Conservation (phyloP, 2,113 vertebrate genomes). For the Desmodus rotundus region DNA sequence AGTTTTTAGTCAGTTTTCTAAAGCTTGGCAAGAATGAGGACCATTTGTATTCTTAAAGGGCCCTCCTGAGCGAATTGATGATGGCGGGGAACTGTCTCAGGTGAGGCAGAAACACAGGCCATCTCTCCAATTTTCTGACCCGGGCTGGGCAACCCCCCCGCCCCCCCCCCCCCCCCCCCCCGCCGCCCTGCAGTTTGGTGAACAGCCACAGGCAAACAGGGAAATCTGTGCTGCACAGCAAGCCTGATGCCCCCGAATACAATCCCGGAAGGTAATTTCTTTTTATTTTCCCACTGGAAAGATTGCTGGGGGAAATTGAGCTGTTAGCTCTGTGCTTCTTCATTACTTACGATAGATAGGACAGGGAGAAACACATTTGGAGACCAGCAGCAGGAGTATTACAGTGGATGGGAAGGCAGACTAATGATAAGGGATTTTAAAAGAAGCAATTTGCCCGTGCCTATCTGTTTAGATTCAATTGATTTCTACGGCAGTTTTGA, state of each 20-base stretch:
- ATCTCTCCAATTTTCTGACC: background rate
- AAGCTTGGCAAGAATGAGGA: slow-evolving; percentile 19
- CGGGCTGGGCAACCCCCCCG: background rate
- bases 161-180: too few species aligned
- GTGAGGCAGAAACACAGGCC: background rate
- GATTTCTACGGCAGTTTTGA: background rate
- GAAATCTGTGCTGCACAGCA: background rate
- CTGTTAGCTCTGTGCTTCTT: slow-evolving; percentile 13
- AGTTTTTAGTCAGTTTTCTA: background rate
- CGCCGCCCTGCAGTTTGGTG: background rate
- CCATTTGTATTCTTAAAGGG: slow-evolving; percentile 20
- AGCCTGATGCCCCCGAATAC: background rate
- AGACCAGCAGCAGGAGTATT: background rate
- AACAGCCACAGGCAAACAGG: slow-evolving; percentile 26
- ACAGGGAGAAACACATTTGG: background rate
- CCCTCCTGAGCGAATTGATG: background rate
- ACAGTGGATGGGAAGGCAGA: background rate
- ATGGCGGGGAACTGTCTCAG: background rate
- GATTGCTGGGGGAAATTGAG: background rate
- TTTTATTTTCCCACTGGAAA: slow-evolving; percentile 30
- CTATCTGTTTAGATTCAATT: background rate
- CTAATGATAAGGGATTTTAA: background rate
- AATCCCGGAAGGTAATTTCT: slow-evolving; percentile 30
- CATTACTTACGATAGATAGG: slow-evolving; percentile 22
- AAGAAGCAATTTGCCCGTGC: background rate